Conservation (phyloP, 2,888 invertebrate species). For the Perizoma flavofasciatum region DNA sequence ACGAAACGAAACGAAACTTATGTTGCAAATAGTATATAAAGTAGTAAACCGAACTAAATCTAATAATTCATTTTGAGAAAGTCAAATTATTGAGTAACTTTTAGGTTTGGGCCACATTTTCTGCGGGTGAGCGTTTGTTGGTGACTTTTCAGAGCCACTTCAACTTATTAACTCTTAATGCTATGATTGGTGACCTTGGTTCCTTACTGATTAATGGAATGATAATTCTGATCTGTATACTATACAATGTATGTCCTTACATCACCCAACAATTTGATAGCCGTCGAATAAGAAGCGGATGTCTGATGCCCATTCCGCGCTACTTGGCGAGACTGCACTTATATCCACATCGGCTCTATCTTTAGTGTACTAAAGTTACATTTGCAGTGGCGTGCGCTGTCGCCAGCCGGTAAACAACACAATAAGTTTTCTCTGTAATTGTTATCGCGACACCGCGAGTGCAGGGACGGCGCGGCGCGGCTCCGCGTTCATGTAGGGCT, state of each 20-base stretch:
- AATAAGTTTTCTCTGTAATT: slow-evolving; percentile 70
- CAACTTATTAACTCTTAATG: too few relatives aligned
- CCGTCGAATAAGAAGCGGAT: slow-evolving; percentile 28
- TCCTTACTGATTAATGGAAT: too few relatives aligned
- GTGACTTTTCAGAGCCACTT: too few relatives aligned
- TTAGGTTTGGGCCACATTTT: too few relatives aligned
- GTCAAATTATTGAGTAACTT: too few relatives aligned
- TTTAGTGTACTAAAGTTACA: slow-evolving; percentile 27
- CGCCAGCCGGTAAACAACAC: slow-evolving; percentile 48
- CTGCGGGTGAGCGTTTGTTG: too few relatives aligned
- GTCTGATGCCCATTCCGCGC: slow-evolving; percentile 31
- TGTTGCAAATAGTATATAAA: too few relatives aligned
- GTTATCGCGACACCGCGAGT: slow-evolving; percentile 70
- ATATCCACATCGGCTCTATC: slow-evolving; percentile 17
- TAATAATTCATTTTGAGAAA: too few relatives aligned
- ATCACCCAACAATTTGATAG: slow-evolving; percentile 21
- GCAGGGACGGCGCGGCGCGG: slow-evolving; percentile 40
- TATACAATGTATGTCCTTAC: neutral
- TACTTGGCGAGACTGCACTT: slow-evolving; percentile 34
- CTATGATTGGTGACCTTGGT: too few relatives aligned
- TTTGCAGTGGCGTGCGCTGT: slow-evolving; percentile 21
- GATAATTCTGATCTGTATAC: too few relatives aligned
- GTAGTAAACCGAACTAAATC: too few relatives aligned
- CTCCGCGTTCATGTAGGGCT: slow-evolving; percentile 36
- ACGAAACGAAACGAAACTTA: too few relatives aligned